Conservation (phyloP, 2,888 invertebrate genomes). For the Drosophila mercatorum region DNA sequence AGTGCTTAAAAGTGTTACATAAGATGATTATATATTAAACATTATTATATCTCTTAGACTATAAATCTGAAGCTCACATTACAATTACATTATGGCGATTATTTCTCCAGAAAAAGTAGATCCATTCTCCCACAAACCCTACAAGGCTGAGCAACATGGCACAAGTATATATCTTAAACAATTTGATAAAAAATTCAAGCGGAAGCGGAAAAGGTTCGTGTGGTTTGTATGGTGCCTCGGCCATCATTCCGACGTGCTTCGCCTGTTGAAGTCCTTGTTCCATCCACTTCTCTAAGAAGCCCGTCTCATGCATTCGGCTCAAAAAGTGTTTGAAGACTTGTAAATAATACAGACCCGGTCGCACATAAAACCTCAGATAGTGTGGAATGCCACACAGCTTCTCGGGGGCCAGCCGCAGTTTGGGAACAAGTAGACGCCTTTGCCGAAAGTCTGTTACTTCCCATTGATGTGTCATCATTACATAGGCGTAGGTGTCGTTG, state of each 20-base stretch:
- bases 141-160: neutral
- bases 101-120: neutral
- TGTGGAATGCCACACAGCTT: slow-evolving; percentile 15
- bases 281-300: slow-evolving; percentile 18
- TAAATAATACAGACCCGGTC: neutral
- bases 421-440: slow-evolving; percentile 19
- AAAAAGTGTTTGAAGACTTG: slow-evolving; percentile 1
- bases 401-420: slow-evolving; percentile 16
- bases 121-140: slow-evolving; percentile 2
- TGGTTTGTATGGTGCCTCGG: slow-evolving; percentile 1
- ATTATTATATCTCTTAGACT: neutral
- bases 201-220: neutral
- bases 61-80: neutral
- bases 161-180: fast-evolving
- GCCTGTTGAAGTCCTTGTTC: slow-evolving; percentile 22
- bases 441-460: slow-evolving; percentile 2
- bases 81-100: neutral
- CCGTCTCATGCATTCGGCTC: neutral
- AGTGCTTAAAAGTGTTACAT: neutral
- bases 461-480: slow-evolving; percentile 11
- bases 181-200: neutral
- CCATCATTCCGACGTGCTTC: neutral
- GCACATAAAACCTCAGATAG: slow-evolving; percentile 12
- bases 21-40: neutral
- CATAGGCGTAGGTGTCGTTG: slow-evolving; percentile 36